Percentiles rank a stretch among this genome's conserved stretches.
phyloP scores from a whole-genome alignment of 2,797 vertebrate species.

The Nyctibius grandis region DNA sequence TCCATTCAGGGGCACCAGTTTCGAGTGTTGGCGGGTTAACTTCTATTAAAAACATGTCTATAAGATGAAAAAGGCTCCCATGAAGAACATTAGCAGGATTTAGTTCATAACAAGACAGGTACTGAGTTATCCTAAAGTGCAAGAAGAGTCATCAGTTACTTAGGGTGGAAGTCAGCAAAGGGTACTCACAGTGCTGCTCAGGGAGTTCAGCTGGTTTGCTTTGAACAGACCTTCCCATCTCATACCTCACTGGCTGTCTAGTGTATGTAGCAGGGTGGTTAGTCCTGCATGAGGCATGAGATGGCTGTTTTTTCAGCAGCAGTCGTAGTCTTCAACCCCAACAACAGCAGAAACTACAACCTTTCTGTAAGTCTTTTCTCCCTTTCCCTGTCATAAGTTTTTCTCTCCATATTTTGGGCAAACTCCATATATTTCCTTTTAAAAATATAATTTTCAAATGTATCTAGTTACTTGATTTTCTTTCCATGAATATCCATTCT shows the following conservation, averaged over 20 bases:
- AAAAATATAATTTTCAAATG: neutral
- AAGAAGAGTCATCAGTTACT: neutral
- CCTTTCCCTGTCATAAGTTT: neutral
- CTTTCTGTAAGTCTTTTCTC: neutral
- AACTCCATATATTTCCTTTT: neutral
- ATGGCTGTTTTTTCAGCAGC: neutral
- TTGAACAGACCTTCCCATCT: neutral
- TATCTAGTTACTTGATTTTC: neutral
- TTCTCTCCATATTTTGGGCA: neutral
- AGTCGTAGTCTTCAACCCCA: neutral
- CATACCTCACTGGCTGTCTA: neutral
- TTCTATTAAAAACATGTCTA: neutral
- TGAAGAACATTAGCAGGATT: neutral
- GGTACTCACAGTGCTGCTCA: neutral
- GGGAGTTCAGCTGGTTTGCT: neutral
- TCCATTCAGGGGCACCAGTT: neutral
- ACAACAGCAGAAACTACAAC: neutral
- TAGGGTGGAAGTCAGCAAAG: neutral
- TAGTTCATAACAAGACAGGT: neutral
- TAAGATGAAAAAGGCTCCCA: neutral
- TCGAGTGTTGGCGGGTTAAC: neutral
- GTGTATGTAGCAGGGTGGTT: neutral
- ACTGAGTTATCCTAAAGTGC: neutral
- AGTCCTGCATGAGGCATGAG: neutral
- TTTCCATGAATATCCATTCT: neutral